These are phyloP conservation scores for Dascillus cervinus DNA, from an alignment of 2,888 invertebrate species.

Conservation along the genomic window DNA sequence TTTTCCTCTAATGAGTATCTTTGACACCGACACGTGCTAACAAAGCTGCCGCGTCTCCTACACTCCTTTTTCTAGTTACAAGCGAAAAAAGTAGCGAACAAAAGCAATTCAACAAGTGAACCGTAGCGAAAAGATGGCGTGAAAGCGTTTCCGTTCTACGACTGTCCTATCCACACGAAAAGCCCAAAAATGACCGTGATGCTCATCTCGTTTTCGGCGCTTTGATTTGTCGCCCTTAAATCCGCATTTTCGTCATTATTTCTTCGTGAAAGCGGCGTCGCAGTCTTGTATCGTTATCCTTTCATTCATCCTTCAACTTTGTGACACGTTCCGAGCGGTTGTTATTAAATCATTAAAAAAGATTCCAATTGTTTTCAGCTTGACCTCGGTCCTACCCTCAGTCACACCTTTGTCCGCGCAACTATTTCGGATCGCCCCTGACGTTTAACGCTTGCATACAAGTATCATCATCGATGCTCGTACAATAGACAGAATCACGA, in stretches of 20 bases:
- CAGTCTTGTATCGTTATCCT: too few relatives aligned
- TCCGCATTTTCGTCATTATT: constrained; percentile 3
- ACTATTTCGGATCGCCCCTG: constrained; percentile 7
- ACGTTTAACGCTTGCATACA: constrained; percentile 6
- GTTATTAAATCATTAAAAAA: constrained; percentile 12
- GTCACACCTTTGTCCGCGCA: constrained; percentile 6
- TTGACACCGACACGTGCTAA: too few relatives aligned
- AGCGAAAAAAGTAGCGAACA: constrained; percentile 15
- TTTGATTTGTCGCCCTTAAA: too few relatives aligned
- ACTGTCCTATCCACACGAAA: constrained; percentile 1
- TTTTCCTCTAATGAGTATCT: too few relatives aligned
- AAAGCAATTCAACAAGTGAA: constrained; percentile 23
- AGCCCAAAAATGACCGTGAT: too few relatives aligned
- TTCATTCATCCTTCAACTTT: constrained; percentile 10
- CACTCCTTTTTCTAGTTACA: too few relatives aligned
- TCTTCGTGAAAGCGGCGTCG: too few relatives aligned
- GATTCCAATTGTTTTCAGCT: constrained; percentile 8
- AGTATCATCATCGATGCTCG: too few relatives aligned
- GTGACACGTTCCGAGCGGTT: constrained; percentile 7
- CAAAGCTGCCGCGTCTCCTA: too few relatives aligned
- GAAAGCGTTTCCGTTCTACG: constrained; percentile 17
- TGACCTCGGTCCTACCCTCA: constrained; percentile 10
- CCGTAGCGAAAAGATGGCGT: constrained; percentile 17
- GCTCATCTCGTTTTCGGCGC: too few relatives aligned
- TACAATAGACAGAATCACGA: too few relatives aligned